These are phyloP conservation scores for Periplaneta americana DNA, from an alignment of 1,140 invertebrate genomes.

Conservation along the genomic window DNA sequence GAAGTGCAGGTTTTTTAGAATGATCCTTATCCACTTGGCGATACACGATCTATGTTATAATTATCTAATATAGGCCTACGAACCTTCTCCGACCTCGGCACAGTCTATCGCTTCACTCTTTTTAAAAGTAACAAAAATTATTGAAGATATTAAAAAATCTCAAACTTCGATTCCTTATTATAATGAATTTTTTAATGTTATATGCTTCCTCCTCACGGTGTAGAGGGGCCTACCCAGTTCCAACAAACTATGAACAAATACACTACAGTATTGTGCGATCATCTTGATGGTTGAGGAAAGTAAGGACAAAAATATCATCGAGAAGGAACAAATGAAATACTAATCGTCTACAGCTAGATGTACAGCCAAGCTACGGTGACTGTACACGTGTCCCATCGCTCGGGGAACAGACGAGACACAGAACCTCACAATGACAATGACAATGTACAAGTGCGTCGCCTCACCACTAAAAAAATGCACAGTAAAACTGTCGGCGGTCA, in stretches of 20 bases:
- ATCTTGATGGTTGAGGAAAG: background rate
- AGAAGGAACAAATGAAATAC: conserved; percentile 9
- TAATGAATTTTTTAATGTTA: background rate
- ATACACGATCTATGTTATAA: conserved; percentile 8
- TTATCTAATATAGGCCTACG: conserved; percentile 20
- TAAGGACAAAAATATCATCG: background rate
- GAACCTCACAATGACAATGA: conserved; percentile 5
- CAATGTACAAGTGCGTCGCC: background rate
- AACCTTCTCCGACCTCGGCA: conserved; percentile 4
- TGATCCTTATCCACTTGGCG: background rate
- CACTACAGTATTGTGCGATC: conserved; percentile 10
- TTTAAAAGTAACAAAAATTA: conserved; percentile 12
- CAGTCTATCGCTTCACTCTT: conserved; percentile 13
- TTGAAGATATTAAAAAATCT: background rate
- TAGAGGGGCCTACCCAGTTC: background rate
- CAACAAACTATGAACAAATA: conserved; percentile 8
- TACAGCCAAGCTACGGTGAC: conserved; percentile 8
- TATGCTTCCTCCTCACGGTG: background rate
- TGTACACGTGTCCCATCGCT: background rate
- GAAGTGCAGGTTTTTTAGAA: background rate
- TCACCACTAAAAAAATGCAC: conserved; percentile 6
- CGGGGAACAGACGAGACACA: background rate
- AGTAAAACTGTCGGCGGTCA: conserved; percentile 1
- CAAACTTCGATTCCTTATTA: background rate
- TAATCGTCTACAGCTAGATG: conserved; percentile 3